These are phyloP conservation scores for Xenopus borealis DNA, from an alignment of 2,113 vertebrate species.

Conservation along the genomic window DNA sequence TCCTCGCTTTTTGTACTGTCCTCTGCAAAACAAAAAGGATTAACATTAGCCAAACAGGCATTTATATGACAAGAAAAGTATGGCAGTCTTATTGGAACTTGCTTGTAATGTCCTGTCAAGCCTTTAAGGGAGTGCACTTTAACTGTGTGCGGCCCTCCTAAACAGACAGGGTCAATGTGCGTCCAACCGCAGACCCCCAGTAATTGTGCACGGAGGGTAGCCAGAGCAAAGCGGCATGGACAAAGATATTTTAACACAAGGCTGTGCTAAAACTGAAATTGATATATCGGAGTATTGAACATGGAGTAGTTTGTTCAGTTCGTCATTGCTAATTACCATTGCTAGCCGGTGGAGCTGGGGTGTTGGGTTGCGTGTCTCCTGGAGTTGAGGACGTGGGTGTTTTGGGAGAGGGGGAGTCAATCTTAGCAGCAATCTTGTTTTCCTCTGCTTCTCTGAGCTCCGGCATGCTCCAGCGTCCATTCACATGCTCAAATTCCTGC, in stretches of 20 bases:
- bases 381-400: conserved; percentile 82
- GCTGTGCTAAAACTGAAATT: no score
- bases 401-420: conserved; percentile 79
- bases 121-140: conserved; percentile 70
- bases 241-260: neutral
- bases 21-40: conserved; percentile 51
- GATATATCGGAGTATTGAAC: neutral
- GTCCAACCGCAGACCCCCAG: conserved; percentile 59
- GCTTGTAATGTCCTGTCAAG: conserved; percentile 66
- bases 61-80: neutral
- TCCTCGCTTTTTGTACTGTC: conserved; percentile 77
- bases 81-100: neutral
- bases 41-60: neutral
- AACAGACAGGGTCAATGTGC: conserved; percentile 60
- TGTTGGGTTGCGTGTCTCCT: conserved; percentile 93
- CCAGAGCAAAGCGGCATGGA: conserved; percentile 44
- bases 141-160: conserved; percentile 70
- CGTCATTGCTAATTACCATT: conserved; percentile 50
- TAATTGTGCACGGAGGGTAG: conserved; percentile 45
- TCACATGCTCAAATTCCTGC: conserved; percentile 97
- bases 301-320: neutral
- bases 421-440: conserved; percentile 87
- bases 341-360: conserved; percentile 77
- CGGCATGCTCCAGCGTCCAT: conserved; percentile 97
- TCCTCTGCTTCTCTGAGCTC: conserved; percentile 94